A percentile compares a stretch with the other conserved stretches of the same genome.
These are phyloP conservation scores for Habropoda laboriosa DNA, from an alignment of 1,140 invertebrate genomes.

Conservation along the genomic window DNA sequence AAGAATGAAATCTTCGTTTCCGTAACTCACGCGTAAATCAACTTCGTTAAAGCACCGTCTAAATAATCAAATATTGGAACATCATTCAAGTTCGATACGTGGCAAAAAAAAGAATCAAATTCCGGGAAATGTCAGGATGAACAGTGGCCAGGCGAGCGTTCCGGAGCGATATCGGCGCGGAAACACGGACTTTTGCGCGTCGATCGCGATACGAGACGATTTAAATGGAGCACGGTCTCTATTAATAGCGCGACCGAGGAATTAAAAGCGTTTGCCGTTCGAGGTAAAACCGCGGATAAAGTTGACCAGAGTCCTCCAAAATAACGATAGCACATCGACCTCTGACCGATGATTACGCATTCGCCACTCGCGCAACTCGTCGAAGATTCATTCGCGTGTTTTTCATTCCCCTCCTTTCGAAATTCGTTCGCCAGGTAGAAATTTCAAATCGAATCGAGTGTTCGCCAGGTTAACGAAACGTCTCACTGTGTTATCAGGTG, in stretches of 20 bases:
- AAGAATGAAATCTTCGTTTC: too few species aligned
- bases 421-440: not conserved
- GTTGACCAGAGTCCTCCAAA: not conserved
- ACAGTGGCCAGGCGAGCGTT: not conserved
- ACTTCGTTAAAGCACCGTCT: too few species aligned
- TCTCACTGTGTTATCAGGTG: not conserved
- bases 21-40: too few species aligned
- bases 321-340: constrained; percentile 5
- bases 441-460: not conserved
- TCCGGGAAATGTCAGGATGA: too few species aligned
- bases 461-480: not conserved
- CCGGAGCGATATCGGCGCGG: not conserved
- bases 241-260: constrained; percentile 4
- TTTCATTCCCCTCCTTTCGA: not conserved
- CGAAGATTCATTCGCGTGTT: not conserved
- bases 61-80: too few species aligned
- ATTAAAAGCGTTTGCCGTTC: not conserved
- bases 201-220: not conserved
- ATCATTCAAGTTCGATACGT: too few species aligned
- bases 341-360: not conserved
- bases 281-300: not conserved
- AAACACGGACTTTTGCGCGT: not conserved
- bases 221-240: not conserved
- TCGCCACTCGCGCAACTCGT: not conserved
- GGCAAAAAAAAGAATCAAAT: too few species aligned